Evolutionary conservation across 2,797 vertebrate species (phyloP).

Genomic region (Brotula barbata): DNA sequence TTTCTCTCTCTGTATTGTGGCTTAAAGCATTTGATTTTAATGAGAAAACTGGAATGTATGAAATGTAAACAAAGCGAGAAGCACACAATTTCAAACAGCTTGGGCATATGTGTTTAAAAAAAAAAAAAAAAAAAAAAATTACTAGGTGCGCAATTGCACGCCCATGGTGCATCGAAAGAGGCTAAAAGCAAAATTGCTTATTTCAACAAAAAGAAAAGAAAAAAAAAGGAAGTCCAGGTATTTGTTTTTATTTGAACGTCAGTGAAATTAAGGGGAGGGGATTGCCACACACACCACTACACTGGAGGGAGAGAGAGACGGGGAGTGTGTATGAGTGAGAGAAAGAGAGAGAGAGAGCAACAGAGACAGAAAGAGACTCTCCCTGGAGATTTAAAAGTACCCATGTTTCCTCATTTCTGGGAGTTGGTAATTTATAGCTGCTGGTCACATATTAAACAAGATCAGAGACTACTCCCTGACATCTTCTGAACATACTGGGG

Average conservation of each 20-base stretch:
- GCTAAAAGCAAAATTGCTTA: constrained; percentile 66
- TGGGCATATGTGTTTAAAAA: constrained; percentile 49
- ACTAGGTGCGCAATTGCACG: no score
- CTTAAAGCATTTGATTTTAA: constrained; percentile 78
- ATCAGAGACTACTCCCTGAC: constrained; percentile 79
- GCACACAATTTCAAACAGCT: constrained; percentile 49
- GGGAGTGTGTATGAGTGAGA: constrained; percentile 30
- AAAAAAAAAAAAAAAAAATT: constrained; percentile 50
- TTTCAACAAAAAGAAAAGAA: constrained; percentile 58
- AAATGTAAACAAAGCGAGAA: constrained; percentile 64
- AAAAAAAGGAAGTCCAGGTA: constrained; percentile 65
- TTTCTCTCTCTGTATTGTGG: constrained; percentile 48
- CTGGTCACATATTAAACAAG: constrained; percentile 82
- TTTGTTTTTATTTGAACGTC: constrained; percentile 73
- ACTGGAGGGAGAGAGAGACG: constrained; percentile 22
- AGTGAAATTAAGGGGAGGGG: constrained; percentile 71
- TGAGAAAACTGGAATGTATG: constrained; percentile 69
- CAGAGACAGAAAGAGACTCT: constrained; percentile 54
- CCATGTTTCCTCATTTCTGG: constrained; percentile 78
- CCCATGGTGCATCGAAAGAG: constrained; percentile 50
- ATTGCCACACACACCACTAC: constrained; percentile 49
- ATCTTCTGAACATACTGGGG: constrained; percentile 75
- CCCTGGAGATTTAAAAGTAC: constrained; percentile 72
- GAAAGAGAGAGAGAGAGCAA: constrained; percentile 27
- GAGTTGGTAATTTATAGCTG: constrained; percentile 81